phyloP scores from a whole-genome alignment of 2,113 vertebrate species.

The Solea solea region DNA sequence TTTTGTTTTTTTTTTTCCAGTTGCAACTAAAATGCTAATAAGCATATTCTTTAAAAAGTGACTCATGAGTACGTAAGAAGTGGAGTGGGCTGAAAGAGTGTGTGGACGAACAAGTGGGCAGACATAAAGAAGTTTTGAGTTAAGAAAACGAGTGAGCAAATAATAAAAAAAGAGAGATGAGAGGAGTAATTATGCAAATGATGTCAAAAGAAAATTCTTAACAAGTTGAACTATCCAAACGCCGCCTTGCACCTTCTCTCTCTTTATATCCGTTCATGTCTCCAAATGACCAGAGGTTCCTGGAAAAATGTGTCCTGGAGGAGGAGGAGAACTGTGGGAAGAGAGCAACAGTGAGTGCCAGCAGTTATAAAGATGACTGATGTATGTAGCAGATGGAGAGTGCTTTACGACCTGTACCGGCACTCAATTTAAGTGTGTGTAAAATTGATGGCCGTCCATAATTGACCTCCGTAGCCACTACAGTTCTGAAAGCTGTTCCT shows the following conservation, averaged over 20 bases:
- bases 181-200: not conserved
- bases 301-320: conserved; percentile 13
- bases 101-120: not conserved
- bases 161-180: not conserved
- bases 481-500: conserved; percentile 59
- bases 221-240: not conserved
- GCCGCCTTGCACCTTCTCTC: too few species aligned
- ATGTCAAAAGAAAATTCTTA: not conserved
- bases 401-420: conserved; percentile 76
- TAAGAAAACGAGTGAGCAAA: not conserved
- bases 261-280: not conserved
- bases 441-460: conserved; percentile 78
- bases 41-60: conserved; percentile 9
- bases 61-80: not conserved
- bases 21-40: conserved; percentile 9
- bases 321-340: conserved; percentile 16
- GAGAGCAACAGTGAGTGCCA: conserved; percentile 22
- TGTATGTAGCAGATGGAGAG: conserved; percentile 71
- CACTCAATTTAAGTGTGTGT: conserved; percentile 81
- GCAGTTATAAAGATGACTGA: conserved; percentile 75
- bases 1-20: not conserved
- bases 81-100: not conserved
- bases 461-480: conserved; percentile 73
- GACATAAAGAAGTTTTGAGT: not conserved
- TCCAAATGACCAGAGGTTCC: not conserved